phyloP scores from a whole-genome alignment of 2,888 invertebrate genomes.

The Pyrrhia umbra region DNA sequence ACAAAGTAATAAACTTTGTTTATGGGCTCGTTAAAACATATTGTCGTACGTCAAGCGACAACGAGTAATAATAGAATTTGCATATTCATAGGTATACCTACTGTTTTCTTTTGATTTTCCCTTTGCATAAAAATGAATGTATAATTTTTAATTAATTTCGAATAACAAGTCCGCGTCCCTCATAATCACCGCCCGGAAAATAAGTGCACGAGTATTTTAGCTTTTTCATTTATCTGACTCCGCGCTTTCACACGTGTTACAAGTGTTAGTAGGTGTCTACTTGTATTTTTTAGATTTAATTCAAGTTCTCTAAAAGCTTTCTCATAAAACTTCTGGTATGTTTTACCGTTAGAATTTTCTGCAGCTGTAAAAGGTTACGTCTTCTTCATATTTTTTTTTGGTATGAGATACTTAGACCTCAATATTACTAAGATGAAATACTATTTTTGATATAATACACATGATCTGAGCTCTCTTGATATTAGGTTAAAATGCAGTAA shows the following conservation, averaged over 20 bases:
- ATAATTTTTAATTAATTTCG: slow-evolving; percentile 20
- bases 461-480: slow-evolving; percentile 14
- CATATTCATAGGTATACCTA: slow-evolving; percentile 59
- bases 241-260: not conserved
- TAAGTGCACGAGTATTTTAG: slow-evolving; percentile 17
- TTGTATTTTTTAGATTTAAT: not conserved
- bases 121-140: slow-evolving; percentile 27
- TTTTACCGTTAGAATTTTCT: slow-evolving; percentile 15
- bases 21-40: slow-evolving; percentile 74
- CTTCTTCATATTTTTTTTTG: slow-evolving; percentile 20
- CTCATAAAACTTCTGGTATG: not conserved
- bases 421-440: slow-evolving; percentile 8
- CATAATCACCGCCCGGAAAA: slow-evolving; percentile 9
- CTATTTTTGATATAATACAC: slow-evolving; percentile 22
- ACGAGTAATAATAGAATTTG: slow-evolving; percentile 68
- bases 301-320: not conserved
- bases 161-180: slow-evolving; percentile 10
- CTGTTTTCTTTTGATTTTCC: slow-evolving; percentile 37
- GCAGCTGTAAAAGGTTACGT: slow-evolving; percentile 32
- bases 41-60: slow-evolving; percentile 68
- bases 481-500: slow-evolving; percentile 31
- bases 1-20: slow-evolving; percentile 73
- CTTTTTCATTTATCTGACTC: slow-evolving; percentile 6
- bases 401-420: no score
- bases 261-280: not conserved